Conservation (phyloP, 2,797 vertebrate genomes). For the Lepilemur ruficaudatus region DNA sequence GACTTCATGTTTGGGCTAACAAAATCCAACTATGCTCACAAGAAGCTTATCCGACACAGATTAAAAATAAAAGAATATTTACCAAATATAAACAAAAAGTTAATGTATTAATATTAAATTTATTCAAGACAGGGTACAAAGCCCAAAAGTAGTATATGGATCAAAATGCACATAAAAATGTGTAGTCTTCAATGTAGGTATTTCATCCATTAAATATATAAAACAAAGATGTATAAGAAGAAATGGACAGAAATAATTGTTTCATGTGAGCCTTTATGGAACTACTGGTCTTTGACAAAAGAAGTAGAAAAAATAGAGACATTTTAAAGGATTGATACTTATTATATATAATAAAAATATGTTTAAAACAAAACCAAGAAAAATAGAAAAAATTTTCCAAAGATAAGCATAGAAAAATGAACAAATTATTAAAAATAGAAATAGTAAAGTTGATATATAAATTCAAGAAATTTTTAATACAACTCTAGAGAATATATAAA, state of each 20-base stretch:
- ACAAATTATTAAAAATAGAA: neutral
- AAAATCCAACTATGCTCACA: neutral
- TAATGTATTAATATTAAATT: neutral
- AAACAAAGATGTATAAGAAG: neutral
- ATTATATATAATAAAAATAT: neutral
- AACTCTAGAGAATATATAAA: neutral
- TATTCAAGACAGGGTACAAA: neutral
- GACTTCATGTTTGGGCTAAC: neutral
- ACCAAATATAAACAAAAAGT: neutral
- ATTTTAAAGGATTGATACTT: neutral
- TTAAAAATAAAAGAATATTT: neutral
- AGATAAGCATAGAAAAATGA: neutral
- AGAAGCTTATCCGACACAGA: neutral
- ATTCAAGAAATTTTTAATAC: neutral
- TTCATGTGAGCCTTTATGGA: neutral
- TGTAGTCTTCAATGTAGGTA: neutral
- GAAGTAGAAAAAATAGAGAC: neutral
- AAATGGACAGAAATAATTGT: neutral
- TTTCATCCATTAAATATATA: neutral
- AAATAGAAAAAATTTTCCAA: neutral
- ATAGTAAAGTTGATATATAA: neutral
- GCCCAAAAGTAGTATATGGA: neutral
- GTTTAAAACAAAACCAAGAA: neutral
- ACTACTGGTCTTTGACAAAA: neutral
- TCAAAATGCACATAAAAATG: neutral